Base-by-base conservation (phyloP, 2,888 invertebrate species). In the Opisthograptis luteolata region DNA sequence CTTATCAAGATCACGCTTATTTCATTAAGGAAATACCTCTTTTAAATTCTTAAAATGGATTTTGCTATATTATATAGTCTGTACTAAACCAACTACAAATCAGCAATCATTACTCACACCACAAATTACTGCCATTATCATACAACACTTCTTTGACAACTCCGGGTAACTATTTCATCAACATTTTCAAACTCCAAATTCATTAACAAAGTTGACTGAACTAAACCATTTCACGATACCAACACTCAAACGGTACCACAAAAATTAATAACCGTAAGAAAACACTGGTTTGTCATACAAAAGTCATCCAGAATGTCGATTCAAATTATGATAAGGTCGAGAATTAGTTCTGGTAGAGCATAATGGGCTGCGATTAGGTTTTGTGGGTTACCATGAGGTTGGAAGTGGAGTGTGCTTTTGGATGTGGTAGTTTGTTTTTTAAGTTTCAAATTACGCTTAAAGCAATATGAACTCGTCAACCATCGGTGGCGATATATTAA, bases 261-360 rank as follows among this genome's bases (percentile, higher is more conserved):
- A 68, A 79, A 88, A 89, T 87, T 89, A 89, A 88, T 89, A 87
- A 88, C 84, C 87, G 87, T 89, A 85, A 82, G 82, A 84, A 87
- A 85, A 86, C 84, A 83, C 79, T 76, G 84, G 85, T 85, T 87
- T 86, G 88, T 89, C 88, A 84, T 87, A 84, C 84, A 81, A 85
- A 83, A 84, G 77, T 84, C 84, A 84, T 87, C 77, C 81, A 76
- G 75, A 82, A 84, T 76, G 86, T 84, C 87, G 90, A 90, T 90
- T 83, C 83, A 79, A 86, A 88, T 88, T 89, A 90, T 84, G 90
- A 90, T 90, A 90, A 89, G 84, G 72, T 76, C 68, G 62, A 65
- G 79, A 85, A 90, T 90, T 90, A 89, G 90, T 90, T 90, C 87
- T 86, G 89, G 87, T 83, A 90, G 80, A 74, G 70, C 75, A 73